A percentile compares a stretch with the other conserved stretches of the same genome.
Evolutionary conservation across 2,797 vertebrate species (phyloP).

Genomic region (Paratrypauchen microcephalus): DNA sequence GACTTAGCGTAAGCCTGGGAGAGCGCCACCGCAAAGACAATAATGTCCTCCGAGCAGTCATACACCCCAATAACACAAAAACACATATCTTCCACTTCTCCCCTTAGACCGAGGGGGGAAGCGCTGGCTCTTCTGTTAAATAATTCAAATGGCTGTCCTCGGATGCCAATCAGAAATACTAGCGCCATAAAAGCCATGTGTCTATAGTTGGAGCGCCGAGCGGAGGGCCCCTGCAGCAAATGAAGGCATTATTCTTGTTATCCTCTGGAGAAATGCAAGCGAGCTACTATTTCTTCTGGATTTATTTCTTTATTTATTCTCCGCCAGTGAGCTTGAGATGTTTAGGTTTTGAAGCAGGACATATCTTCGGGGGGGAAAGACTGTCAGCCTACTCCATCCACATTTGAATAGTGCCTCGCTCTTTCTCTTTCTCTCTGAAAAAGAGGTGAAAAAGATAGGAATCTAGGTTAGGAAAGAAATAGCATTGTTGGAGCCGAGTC

Average conservation of each 20-base stretch:
- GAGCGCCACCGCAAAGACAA: conserved; percentile 53
- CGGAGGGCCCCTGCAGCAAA: conserved; percentile 73
- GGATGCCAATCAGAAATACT: conserved; percentile 85
- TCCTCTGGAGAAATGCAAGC: conserved; percentile 71
- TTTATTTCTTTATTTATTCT: conserved; percentile 77
- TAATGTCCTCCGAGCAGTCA: conserved; percentile 37
- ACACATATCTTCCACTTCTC: conserved; percentile 55
- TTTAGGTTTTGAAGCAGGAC: conserved; percentile 74
- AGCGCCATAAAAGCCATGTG: conserved; percentile 79
- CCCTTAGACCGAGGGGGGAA: conserved; percentile 51
- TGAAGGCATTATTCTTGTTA: conserved; percentile 82
- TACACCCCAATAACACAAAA: conserved; percentile 55
- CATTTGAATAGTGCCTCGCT: conserved; percentile 67
- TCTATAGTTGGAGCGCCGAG: conserved; percentile 71
- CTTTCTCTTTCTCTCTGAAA: too few relatives aligned
- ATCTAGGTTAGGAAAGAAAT: conserved; percentile 64
- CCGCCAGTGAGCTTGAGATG: conserved; percentile 56
- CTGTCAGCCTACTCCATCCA: conserved; percentile 75
- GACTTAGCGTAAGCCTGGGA: conserved; percentile 49
- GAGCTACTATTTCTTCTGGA: conserved; percentile 71
- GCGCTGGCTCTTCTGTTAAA: conserved; percentile 75
- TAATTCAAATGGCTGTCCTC: conserved; percentile 82
- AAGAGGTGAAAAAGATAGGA: conserved; percentile 65
- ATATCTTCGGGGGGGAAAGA: conserved; percentile 61
- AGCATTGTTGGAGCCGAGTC: conserved; percentile 34